A percentile compares a stretch with the other conserved stretches of the same genome.
These are phyloP conservation scores for Eledona agricola DNA, from an alignment of 2,888 invertebrate species.

Conservation along the genomic window DNA sequence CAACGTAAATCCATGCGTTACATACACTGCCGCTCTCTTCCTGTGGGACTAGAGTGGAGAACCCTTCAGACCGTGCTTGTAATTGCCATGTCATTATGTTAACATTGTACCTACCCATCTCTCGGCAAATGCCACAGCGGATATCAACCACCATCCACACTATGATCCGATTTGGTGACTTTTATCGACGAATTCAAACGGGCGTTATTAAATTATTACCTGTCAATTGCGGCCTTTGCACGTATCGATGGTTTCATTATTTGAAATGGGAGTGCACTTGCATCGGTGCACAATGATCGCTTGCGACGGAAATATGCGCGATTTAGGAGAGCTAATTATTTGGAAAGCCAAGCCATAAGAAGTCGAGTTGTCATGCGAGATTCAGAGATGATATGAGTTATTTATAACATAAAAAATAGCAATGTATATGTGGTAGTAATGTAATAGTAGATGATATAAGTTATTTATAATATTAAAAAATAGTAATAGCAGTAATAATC, in stretches of 20 bases:
- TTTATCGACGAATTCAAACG: constrained; percentile 38
- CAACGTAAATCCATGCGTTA: no score
- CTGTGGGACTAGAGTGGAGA: constrained; percentile 44
- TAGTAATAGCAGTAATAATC: no score
- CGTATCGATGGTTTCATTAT: constrained; percentile 15
- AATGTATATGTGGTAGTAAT: no score
- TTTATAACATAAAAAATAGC: no score
- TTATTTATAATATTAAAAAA: no score
- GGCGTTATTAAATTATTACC: constrained; percentile 39
- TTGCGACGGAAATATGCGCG: constrained; percentile 9
- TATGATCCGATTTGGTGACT: constrained; percentile 31
- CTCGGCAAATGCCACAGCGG: constrained; percentile 29
- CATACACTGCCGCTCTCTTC: no score
- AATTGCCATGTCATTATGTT: constrained; percentile 48
- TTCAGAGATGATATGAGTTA: no score
- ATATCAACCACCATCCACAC: constrained; percentile 11
- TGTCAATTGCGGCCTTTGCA: constrained; percentile 16
- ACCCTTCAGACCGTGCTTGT: constrained; percentile 38
- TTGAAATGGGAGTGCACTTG: constrained; percentile 12
- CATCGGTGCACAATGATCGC: constrained; percentile 17
- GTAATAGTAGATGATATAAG: no score
- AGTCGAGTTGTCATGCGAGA: no score
- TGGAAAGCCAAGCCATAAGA: no score
- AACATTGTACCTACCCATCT: constrained; percentile 40
- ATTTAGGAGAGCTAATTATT: no score